Conservation (phyloP, 2,888 invertebrate genomes). For the Drosophila algonquin region DNA sequence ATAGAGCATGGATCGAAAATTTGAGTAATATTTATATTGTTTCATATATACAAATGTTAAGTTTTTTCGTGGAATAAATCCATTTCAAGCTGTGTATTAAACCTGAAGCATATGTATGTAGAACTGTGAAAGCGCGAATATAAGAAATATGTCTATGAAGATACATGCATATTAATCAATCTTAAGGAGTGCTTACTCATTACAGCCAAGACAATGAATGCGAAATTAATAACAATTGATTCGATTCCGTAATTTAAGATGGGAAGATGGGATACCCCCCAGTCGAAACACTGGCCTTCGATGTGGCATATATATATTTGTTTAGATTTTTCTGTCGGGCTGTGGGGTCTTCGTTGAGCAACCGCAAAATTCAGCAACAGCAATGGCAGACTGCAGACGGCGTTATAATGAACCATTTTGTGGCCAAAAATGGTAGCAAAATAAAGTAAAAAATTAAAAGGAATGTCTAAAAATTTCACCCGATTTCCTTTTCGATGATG, state of each 20-base stretch:
- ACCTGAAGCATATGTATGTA: too few relatives aligned
- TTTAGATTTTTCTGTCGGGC: conserved; percentile 9
- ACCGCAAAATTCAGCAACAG: conserved; percentile 69
- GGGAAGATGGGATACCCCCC: background rate
- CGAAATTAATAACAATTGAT: too few relatives aligned
- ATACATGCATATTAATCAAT: too few relatives aligned
- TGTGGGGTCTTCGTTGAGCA: background rate
- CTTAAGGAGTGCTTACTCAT: too few relatives aligned
- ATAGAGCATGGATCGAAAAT: too few relatives aligned
- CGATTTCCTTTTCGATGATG: conserved; percentile 32
- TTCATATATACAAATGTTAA: too few relatives aligned
- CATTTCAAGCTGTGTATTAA: too few relatives aligned
- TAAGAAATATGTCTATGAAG: too few relatives aligned
- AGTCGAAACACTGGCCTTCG: background rate
- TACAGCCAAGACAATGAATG: too few relatives aligned
- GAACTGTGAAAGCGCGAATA: too few relatives aligned
- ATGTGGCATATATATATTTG: conserved; percentile 5
- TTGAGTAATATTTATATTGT: too few relatives aligned
- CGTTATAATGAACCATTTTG: conserved; percentile 75
- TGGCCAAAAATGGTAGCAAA: conserved; percentile 51
- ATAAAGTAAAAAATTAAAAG: background rate
- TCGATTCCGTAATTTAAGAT: background rate
- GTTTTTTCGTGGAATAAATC: too few relatives aligned
- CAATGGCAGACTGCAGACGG: conserved; percentile 32
- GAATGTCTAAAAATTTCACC: conserved; percentile 15